Evolutionary conservation across 2,797 vertebrate species (phyloP), one percentile per base, ranked within the genome.

Genomic region (Echiichthys vipera): DNA sequence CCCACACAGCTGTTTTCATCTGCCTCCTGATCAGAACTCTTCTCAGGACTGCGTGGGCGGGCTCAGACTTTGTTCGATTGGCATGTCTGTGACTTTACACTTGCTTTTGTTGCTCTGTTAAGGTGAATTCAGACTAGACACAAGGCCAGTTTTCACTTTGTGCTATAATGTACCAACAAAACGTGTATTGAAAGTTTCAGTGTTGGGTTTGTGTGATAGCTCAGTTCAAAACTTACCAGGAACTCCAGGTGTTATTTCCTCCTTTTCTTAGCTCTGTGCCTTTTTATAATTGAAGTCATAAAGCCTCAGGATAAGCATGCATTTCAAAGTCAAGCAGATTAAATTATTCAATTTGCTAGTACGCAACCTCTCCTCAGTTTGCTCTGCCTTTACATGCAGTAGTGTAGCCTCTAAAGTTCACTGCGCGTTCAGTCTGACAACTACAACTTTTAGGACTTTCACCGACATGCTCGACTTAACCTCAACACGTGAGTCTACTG

Each of bases 1-100:
- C 70, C 76, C 71, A 80, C 81, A 32, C 63, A 62, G 50, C 47
- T 43, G 36, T 68, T 56, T 74, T 57, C 37, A 53, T 65, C 68
- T 27, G 32, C 50, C 40, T 57, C 25, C 55, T 58, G 55, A 65
- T 56, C 37, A 56, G 47, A 63, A 30, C 13, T 69, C 36, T 63
- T 71, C 46, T 73, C 62, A 18, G 30, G 63, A 25, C 43, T 40
- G 39, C 18, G 71, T 71, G 34, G 63, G 67, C 9, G 20, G 45
- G 34, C 29, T 40, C 54, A 55, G 30, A 30, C 51, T 61, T 24
- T 42, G 22, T 5, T 75, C 56, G 65, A 83, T 2, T 67, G 78
- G 51, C 67, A 25, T 30, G 27, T 42, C 49, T 71, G 65, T 49
- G 43, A 29, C 22, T 53, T 37, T 58, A 22, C 13, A 49, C 7